phyloP scores from a whole-genome alignment of 1,140 invertebrate genomes.

The Doryteuthis pealeii region DNA sequence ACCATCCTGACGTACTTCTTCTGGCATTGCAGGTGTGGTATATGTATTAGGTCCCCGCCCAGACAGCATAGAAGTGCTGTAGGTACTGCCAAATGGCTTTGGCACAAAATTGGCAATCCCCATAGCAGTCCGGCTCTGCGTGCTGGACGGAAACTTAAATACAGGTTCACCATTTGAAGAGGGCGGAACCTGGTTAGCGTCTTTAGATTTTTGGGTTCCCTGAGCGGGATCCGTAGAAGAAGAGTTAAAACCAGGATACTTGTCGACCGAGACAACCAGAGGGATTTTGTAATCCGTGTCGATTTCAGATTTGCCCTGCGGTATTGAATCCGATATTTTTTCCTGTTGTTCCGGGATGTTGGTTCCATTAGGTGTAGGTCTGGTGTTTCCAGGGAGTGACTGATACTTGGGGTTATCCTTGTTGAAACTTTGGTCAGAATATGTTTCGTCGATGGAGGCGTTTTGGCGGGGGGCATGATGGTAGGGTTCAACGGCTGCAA shows the following conservation, averaged over 20 bases:
- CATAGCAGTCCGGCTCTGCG: constrained; percentile 18
- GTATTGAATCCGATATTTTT: constrained; percentile 11
- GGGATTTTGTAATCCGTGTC: constrained; percentile 26
- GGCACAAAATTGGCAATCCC: constrained; percentile 34
- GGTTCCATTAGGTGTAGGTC: constrained; percentile 14
- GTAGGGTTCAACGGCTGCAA: constrained; percentile 85
- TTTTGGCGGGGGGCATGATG: constrained; percentile 69
- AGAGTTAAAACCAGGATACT: neutral
- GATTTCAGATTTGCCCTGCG: constrained; percentile 23
- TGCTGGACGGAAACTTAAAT: constrained; percentile 24
- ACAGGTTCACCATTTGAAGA: constrained; percentile 5
- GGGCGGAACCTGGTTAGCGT: neutral
- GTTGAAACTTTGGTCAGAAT: constrained; percentile 64
- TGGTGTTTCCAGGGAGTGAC: constrained; percentile 69
- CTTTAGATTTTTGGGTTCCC: neutral
- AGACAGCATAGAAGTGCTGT: constrained; percentile 40
- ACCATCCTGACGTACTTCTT: constrained; percentile 49
- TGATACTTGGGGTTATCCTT: constrained; percentile 93
- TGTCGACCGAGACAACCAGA: constrained; percentile 28
- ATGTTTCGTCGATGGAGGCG: constrained; percentile 43
- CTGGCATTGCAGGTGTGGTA: constrained; percentile 26
- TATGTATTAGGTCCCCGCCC: constrained; percentile 27
- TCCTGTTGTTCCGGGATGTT: constrained; percentile 10
- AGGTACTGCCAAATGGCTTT: constrained; percentile 44
- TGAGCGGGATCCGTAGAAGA: neutral